Conservation (phyloP, 2,888 invertebrate genomes). For the Deilephila elpenor region DNA sequence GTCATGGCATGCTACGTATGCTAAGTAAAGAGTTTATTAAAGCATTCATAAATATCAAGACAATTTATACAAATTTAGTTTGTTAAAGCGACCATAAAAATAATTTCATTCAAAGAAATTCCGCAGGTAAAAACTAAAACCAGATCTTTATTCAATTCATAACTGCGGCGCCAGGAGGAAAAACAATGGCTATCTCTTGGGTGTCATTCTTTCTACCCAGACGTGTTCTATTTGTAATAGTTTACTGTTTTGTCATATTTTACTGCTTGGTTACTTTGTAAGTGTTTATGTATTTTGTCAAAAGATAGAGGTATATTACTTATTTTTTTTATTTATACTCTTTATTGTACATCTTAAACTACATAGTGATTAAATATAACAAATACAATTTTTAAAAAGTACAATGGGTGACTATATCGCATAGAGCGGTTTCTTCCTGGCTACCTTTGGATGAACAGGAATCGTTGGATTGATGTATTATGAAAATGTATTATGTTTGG, state of each 20-base stretch:
- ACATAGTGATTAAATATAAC: too few relatives aligned
- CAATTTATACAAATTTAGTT: too few relatives aligned
- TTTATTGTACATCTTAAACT: too few relatives aligned
- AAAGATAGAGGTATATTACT: background rate
- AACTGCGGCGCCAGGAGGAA: conserved; percentile 6
- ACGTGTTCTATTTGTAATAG: conserved; percentile 55
- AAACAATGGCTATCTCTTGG: conserved; percentile 38
- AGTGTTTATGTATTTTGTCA: background rate
- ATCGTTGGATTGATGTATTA: too few relatives aligned
- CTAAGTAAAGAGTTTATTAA: too few relatives aligned
- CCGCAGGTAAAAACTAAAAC: conserved; percentile 2
- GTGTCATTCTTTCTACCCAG: conserved; percentile 40
- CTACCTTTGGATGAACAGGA: too few relatives aligned
- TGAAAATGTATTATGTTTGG: too few relatives aligned
- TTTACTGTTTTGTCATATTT: conserved; percentile 50
- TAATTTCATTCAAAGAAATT: background rate
- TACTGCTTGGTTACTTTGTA: background rate
- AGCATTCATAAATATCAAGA: too few relatives aligned
- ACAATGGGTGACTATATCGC: too few relatives aligned
- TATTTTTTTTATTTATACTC: background rate
- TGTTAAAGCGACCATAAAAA: background rate
- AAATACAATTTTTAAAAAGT: too few relatives aligned
- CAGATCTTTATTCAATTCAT: conserved; percentile 15
- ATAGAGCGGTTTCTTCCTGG: too few relatives aligned
- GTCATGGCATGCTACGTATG: too few relatives aligned